phyloP scores from a whole-genome alignment of 2,888 invertebrate species.

The Clepsis dumicolana region DNA sequence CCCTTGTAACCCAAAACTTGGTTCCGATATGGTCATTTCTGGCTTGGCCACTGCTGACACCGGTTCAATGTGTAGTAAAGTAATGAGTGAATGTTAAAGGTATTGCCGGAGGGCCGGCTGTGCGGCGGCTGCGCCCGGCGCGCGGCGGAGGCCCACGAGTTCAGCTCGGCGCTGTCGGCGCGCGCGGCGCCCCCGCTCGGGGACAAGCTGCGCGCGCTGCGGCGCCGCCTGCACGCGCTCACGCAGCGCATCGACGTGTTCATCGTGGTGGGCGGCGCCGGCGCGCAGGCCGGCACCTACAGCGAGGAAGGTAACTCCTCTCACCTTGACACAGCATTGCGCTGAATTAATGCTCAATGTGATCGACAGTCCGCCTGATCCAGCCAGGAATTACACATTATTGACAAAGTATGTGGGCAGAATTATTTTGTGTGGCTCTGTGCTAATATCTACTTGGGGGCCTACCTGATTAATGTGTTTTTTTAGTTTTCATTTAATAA shows the following conservation, averaged over 20 bases:
- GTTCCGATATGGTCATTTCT: no score
- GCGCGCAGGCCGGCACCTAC: constrained; percentile 65
- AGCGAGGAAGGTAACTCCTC: constrained; percentile 60
- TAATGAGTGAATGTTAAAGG: constrained; percentile 60
- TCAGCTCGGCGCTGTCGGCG: constrained; percentile 62
- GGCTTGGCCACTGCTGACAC: no score
- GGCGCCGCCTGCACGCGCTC: constrained; percentile 71
- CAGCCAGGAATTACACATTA: no score
- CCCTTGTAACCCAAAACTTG: no score
- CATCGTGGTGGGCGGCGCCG: constrained; percentile 76
- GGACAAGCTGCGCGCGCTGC: constrained; percentile 74
- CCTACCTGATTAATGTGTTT: no score
- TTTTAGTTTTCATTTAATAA: no score
- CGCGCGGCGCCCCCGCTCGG: constrained; percentile 69
- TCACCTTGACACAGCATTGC: neutral
- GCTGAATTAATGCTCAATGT: no score
- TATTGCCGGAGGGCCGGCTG: constrained; percentile 71
- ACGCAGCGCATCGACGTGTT: constrained; percentile 81
- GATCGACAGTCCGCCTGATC: no score
- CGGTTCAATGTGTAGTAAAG: no score
- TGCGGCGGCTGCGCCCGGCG: constrained; percentile 69
- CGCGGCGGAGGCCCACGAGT: constrained; percentile 71
- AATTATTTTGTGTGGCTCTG: no score
- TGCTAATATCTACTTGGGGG: no score
- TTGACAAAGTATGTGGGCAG: no score